phyloP scores from a whole-genome alignment of 2,113 vertebrate species.

The Aptenodytes patagonicus region DNA sequence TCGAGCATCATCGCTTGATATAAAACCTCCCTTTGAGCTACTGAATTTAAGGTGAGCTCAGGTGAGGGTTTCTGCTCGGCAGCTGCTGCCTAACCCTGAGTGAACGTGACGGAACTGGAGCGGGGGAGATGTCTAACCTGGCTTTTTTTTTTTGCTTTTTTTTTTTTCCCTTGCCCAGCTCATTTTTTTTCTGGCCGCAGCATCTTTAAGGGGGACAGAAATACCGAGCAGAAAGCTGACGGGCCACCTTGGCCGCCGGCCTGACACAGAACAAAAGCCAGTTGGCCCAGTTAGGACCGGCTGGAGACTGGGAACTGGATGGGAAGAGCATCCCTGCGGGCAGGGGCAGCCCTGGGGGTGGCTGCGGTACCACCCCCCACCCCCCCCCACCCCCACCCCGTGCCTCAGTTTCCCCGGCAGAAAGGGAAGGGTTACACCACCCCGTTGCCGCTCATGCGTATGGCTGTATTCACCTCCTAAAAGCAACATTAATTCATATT shows the following conservation, averaged over 20 bases:
- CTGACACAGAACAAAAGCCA: not conserved
- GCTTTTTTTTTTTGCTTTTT: too few relatives aligned
- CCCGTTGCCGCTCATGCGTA: accelerated
- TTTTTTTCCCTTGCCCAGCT: not conserved
- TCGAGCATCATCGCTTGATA: not conserved
- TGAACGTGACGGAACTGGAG: not conserved
- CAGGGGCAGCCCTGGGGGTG: not conserved
- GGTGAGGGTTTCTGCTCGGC: not conserved
- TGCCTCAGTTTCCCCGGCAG: not conserved
- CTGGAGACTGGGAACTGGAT: not conserved
- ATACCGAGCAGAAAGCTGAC: not conserved
- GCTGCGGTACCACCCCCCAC: not conserved
- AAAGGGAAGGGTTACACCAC: accelerated
- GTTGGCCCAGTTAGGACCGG: not conserved
- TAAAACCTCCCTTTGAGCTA: not conserved
- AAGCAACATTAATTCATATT: not conserved
- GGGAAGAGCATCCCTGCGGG: not conserved
- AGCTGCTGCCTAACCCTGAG: not conserved
- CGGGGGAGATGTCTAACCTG: not conserved
- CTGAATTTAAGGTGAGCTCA: not conserved
- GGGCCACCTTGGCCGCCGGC: not conserved
- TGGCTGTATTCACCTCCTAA: accelerated
- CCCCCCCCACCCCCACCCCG: accelerated
- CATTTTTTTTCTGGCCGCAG: not conserved
- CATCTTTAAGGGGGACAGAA: not conserved